These are phyloP conservation scores for Kuschelorhynchus macadamiae DNA, from an alignment of 2,888 invertebrate genomes.

Conservation along the genomic window DNA sequence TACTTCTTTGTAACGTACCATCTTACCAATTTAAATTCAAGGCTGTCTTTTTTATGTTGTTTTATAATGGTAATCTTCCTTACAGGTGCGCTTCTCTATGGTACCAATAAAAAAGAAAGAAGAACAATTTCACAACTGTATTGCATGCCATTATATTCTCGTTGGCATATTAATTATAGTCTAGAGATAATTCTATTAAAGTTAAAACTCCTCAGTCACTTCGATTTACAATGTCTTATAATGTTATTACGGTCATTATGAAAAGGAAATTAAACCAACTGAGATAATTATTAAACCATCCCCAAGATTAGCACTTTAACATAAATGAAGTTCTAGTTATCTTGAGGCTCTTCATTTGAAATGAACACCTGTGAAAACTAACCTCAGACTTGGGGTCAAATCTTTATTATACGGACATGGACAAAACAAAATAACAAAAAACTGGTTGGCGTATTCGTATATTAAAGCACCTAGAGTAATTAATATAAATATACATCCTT, in stretches of 20 bases:
- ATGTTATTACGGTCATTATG: not conserved
- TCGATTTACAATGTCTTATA: not conserved
- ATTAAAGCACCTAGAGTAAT: conserved; percentile 1
- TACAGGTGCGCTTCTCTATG: too few species aligned
- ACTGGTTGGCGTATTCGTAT: not conserved
- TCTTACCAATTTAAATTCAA: too few species aligned
- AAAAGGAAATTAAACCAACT: conserved; percentile 4
- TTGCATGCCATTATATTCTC: too few species aligned
- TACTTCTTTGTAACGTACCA: too few species aligned
- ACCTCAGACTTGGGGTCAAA: conserved; percentile 15
- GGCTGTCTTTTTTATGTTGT: too few species aligned
- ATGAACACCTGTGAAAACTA: conserved; percentile 24
- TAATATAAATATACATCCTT: too few species aligned
- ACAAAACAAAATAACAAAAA: not conserved
- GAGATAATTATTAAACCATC: conserved; percentile 1
- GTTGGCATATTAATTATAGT: too few species aligned
- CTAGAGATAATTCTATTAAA: too few species aligned
- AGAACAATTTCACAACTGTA: too few species aligned
- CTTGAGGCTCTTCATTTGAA: conserved; percentile 8
- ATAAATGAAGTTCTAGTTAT: conserved; percentile 14
- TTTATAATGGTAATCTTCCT: too few species aligned
- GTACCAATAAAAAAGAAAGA: too few species aligned
- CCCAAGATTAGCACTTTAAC: not conserved
- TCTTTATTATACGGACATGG: conserved; percentile 4
- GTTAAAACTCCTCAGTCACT: too few species aligned